A percentile compares a stretch with the other conserved stretches of the same genome.
These are phyloP conservation scores for Pseudopipra pipra DNA, from an alignment of 2,113 vertebrate species.

Conservation along the genomic window DNA sequence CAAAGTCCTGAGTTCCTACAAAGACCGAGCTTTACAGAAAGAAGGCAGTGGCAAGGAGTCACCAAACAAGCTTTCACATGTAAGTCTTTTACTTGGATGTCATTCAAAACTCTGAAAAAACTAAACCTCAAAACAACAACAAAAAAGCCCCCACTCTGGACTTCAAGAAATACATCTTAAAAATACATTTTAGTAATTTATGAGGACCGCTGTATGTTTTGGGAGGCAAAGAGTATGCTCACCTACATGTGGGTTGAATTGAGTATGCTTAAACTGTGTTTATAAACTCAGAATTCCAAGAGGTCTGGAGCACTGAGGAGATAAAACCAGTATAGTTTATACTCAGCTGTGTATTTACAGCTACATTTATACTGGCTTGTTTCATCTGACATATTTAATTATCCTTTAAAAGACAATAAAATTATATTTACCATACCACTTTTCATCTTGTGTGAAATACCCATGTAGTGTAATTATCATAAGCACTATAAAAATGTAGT, in stretches of 20 bases:
- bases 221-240: neutral
- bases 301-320: neutral
- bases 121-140: neutral
- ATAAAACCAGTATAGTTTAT: neutral
- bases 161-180: neutral
- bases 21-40: constrained; percentile 84
- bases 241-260: neutral
- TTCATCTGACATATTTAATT: neutral
- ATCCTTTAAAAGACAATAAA: neutral
- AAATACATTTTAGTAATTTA: neutral
- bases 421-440: neutral
- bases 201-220: neutral
- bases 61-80: constrained; percentile 88
- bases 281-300: neutral
- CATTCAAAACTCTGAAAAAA: neutral
- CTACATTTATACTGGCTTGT: neutral
- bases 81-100: constrained; percentile 72
- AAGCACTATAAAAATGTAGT: neutral
- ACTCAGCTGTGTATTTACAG: neutral
- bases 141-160: neutral
- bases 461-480: neutral
- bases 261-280: neutral
- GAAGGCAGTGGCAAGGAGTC: constrained; percentile 87
- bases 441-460: neutral
- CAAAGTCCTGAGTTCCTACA: constrained; percentile 90